Conservation (phyloP, 2,888 invertebrate species). For the Patella depressa region DNA sequence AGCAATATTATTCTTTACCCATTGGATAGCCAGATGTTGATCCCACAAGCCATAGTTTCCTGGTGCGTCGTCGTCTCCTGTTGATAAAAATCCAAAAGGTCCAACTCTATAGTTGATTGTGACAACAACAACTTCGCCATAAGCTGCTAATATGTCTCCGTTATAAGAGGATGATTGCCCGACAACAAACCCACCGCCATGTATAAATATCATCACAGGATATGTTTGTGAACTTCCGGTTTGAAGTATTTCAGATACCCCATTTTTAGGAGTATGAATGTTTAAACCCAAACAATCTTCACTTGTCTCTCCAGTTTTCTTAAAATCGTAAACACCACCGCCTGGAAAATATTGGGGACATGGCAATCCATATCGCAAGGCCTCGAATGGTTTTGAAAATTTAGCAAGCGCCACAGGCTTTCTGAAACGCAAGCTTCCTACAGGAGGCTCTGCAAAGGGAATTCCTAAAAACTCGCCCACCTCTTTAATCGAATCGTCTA, state of each 20-base stretch:
- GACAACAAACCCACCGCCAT: conserved; percentile 31
- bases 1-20: conserved; percentile 29
- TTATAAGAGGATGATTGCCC: conserved; percentile 29
- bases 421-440: conserved; percentile 72
- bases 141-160: conserved; percentile 17
- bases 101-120: conserved; percentile 35
- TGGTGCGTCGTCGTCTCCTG: conserved; percentile 12
- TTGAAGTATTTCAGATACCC: background rate
- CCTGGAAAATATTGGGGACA: conserved; percentile 78
- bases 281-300: conserved; percentile 54
- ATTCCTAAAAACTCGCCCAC: conserved; percentile 42
- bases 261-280: conserved; percentile 41
- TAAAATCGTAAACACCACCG: background rate
- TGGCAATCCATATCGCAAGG: conserved; percentile 87
- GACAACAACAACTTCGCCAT: conserved; percentile 30
- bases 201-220: conserved; percentile 33
- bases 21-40: conserved; percentile 27
- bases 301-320: conserved; percentile 33
- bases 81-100: conserved; percentile 30
- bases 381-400: conserved; percentile 79
- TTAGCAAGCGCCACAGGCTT: conserved; percentile 49
- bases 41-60: conserved; percentile 32
- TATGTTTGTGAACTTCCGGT: no score
- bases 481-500: background rate
- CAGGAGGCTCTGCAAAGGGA: conserved; percentile 75